These are phyloP conservation scores for Recurvirostra avosetta DNA, from an alignment of 2,113 vertebrate species.

Conservation along the genomic window DNA sequence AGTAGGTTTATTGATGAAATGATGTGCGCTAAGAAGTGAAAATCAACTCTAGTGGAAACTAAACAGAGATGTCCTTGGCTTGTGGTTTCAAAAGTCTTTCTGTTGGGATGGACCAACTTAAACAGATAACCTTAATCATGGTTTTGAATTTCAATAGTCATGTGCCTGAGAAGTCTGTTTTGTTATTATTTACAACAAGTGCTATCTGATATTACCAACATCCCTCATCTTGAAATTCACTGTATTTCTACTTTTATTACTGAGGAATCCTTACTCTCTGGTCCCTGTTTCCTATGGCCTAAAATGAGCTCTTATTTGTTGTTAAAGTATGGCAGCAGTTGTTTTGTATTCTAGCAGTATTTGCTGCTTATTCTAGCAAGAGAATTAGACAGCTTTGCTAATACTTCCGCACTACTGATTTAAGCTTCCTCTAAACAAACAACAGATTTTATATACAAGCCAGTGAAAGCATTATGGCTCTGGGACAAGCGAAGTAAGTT, in stretches of 20 bases:
- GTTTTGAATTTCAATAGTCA: not conserved
- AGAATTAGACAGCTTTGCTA: not conserved
- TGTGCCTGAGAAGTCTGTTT: not conserved
- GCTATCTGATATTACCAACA: not conserved
- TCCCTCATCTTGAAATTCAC: not conserved
- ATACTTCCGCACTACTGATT: not conserved
- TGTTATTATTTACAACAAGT: not conserved
- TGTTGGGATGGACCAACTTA: not conserved
- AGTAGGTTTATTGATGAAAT: not conserved
- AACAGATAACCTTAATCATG: not conserved
- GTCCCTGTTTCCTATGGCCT: not conserved
- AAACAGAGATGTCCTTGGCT: not conserved
- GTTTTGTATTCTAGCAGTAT: not conserved
- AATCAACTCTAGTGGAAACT: not conserved
- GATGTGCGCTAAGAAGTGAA: not conserved
- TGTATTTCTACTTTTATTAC: not conserved
- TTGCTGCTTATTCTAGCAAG: not conserved
- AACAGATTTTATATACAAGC: not conserved
- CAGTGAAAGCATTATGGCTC: not conserved
- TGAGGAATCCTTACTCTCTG: not conserved
- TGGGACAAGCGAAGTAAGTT: not conserved
- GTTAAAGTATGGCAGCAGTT: not conserved
- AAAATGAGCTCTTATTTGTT: not conserved
- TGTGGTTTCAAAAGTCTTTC: not conserved
- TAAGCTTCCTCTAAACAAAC: conserved; percentile 6